Conservation (phyloP, 2,113 vertebrate genomes). For the Smithornis capensis region DNA sequence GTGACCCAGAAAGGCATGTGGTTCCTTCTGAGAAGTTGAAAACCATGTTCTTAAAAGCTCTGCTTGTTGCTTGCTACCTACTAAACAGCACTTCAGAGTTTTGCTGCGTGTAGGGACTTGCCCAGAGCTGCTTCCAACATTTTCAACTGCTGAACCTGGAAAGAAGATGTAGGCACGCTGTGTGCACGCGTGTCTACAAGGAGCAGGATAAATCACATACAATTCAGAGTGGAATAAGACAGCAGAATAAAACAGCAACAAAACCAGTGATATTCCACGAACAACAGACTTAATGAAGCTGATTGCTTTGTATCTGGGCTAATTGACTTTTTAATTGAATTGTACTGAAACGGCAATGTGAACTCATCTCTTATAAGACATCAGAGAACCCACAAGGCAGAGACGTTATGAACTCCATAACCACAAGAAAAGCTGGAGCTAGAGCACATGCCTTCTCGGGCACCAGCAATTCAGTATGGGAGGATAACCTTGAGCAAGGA, state of each 20-base stretch:
- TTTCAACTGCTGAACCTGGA: conserved; percentile 48
- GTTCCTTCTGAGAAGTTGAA: conserved; percentile 14
- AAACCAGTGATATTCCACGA: neutral
- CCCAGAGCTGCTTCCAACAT: conserved; percentile 35
- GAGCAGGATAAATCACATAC: conserved; percentile 4
- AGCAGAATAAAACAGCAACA: conserved; percentile 7
- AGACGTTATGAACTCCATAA: conserved; percentile 62
- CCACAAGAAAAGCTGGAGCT: conserved; percentile 65
- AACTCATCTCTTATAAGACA: conserved; percentile 62
- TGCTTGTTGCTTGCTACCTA: conserved; percentile 14
- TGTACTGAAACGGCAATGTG: conserved; percentile 54
- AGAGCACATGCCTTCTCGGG: conserved; percentile 46
- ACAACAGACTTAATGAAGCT: conserved; percentile 43
- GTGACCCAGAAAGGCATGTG: neutral
- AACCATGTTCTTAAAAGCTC: conserved; percentile 52
- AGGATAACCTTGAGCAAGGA: conserved; percentile 57
- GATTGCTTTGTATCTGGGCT: conserved; percentile 59
- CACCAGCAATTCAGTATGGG: conserved; percentile 40
- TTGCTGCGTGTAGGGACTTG: conserved; percentile 42
- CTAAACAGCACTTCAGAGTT: conserved; percentile 1
- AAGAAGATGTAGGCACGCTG: neutral
- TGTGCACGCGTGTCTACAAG: neutral
- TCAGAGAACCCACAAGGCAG: conserved; percentile 61
- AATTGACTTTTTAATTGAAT: conserved; percentile 70
- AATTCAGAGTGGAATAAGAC: neutral